Evolutionary conservation across 1,140 invertebrate genomes (phyloP), one percentile per base, ranked within the genome.

Genomic region (Aradophagus sp.): DNA sequence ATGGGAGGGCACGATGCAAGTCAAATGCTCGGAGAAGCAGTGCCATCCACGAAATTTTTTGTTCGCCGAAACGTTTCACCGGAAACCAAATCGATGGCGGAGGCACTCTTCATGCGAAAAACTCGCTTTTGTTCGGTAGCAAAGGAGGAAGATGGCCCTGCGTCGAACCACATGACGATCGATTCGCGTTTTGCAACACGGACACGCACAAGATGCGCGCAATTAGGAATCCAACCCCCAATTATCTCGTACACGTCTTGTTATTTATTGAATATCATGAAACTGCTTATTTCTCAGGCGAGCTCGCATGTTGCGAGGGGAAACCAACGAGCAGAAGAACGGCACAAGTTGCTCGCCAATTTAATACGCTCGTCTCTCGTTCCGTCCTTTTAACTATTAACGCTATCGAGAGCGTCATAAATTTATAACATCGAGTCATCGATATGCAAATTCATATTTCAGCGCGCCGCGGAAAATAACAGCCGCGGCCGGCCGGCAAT

Each of bases 241-340:
- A 83, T 83, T 83, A 81, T 83, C 77, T 77, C 78, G 79, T 83
- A 77, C 75, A 76, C 75, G 73, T 81, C 80, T 83, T 74, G 77
- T 82, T 81, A 82, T 79, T 78, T 80, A 80, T 78, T 75, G 75
- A 77, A 78, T 76, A 76, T 75, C 71, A 63, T 70, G 74, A 63
- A 53, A 50, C 65, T 61, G 63, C 39, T 75, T 70, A 73, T 76
- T 78, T 58, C 70, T 70, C 73, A 72, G 56, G 71, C 67, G 44
- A 75, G 66, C 35, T 79, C 74, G 79, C 77, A 75, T 79, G 77
- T 70, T 45, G 38, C 61, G 26, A 50, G 36, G 56, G 59, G 34
- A 59, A 59, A 59, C 41, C 55, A 55, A 47, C 55, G 19, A 45
- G 44, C 17, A 34, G 27, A 41, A 41, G 27, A 53, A 53, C 29